Percentiles rank a stretch among this genome's conserved stretches.
phyloP scores from a whole-genome alignment of 2,113 vertebrate species.

The Hirundichthys speculiger region DNA sequence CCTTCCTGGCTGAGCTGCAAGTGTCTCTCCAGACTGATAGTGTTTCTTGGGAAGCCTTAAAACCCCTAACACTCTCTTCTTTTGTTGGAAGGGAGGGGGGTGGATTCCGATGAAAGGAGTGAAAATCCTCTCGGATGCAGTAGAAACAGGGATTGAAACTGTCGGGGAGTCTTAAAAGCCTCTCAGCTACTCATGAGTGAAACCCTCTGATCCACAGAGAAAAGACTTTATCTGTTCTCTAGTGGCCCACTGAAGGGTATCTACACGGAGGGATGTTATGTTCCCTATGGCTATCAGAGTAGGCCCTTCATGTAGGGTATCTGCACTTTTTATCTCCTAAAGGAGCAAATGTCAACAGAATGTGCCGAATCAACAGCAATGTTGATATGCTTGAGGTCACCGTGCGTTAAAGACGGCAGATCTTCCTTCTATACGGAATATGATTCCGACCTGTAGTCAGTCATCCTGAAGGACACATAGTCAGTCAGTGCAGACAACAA shows the following conservation, averaged over 20 bases:
- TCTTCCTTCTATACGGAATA: too few species aligned
- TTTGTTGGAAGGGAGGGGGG: conserved; percentile 43
- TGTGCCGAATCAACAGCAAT: too few species aligned
- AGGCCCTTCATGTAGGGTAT: too few species aligned
- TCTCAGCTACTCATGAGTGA: conserved; percentile 30
- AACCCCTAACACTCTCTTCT: conserved; percentile 33
- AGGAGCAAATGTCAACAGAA: too few species aligned
- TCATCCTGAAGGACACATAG: too few species aligned
- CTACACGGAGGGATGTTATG: not conserved
- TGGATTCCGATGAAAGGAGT: conserved; percentile 19
- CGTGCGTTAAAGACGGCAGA: too few species aligned
- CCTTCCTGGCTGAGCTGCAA: conserved; percentile 30
- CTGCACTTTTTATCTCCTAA: too few species aligned
- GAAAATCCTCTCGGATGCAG: conserved; percentile 60
- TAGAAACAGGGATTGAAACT: conserved; percentile 36
- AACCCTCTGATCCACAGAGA: conserved; percentile 29
- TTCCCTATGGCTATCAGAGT: too few species aligned
- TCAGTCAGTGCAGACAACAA: too few species aligned
- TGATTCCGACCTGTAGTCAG: too few species aligned
- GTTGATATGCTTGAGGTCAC: too few species aligned
- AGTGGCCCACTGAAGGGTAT: not conserved
- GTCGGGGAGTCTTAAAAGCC: conserved; percentile 45
- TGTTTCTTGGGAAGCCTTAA: conserved; percentile 41
- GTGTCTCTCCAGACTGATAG: conserved; percentile 48
- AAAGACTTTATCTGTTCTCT: conserved; percentile 14